phyloP scores from a whole-genome alignment of 2,888 invertebrate species.

The Habroteleia sp. region DNA sequence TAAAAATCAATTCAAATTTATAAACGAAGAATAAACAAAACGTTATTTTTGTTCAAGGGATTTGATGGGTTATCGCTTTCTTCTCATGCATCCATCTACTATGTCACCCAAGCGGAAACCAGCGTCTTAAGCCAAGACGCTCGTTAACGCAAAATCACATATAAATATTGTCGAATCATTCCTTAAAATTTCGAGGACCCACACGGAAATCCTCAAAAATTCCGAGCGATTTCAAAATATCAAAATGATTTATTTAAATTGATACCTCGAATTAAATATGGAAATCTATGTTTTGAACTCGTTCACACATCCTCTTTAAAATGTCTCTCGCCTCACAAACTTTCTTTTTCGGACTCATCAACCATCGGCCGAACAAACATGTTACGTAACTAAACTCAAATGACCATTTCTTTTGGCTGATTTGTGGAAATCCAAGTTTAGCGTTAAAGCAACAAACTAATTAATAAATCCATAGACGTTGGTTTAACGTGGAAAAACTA shows the following conservation, averaged over 20 bases:
- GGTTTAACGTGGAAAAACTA: conserved; percentile 24
- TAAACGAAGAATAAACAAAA: conserved; percentile 28
- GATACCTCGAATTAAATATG: conserved; percentile 17
- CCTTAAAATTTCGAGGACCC: neutral
- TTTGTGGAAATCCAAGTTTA: conserved; percentile 3
- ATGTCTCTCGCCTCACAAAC: conserved; percentile 15
- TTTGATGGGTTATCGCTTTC: conserved; percentile 31
- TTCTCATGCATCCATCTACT: conserved; percentile 18
- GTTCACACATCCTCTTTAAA: conserved; percentile 10
- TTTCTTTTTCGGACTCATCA: conserved; percentile 30
- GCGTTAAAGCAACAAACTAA: neutral
- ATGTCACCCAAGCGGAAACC: conserved; percentile 10
- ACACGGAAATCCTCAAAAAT: neutral
- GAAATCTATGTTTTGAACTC: conserved; percentile 31
- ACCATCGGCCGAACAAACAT: conserved; percentile 6
- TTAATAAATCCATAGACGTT: conserved; percentile 15
- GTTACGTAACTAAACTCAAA: conserved; percentile 18
- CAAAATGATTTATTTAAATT: conserved; percentile 10
- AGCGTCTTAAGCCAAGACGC: neutral
- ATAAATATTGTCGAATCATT: neutral
- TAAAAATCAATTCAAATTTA: conserved; percentile 17
- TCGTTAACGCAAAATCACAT: conserved; percentile 5
- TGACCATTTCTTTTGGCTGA: conserved; percentile 42
- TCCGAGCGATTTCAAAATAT: conserved; percentile 18
- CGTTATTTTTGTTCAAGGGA: conserved; percentile 45